Percentiles rank a stretch among this genome's conserved stretches.
phyloP scores from a whole-genome alignment of 1,140 invertebrate species.

The Zophobas atratus region DNA sequence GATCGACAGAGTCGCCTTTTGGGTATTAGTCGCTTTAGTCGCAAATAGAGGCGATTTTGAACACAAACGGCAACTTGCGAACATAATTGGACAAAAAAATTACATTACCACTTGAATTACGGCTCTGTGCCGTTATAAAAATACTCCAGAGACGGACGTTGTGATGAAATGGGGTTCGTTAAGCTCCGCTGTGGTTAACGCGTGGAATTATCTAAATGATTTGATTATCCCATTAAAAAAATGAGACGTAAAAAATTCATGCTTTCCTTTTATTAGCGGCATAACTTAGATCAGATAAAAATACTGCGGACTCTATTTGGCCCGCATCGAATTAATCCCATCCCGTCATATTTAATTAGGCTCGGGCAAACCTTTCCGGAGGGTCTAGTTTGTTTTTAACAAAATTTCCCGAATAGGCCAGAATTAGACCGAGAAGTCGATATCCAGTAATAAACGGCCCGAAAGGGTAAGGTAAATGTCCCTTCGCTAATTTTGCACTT shows the following conservation, averaged over 20 bases:
- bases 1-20: not conserved
- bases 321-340: constrained; percentile 1
- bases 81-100: constrained; percentile 8
- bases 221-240: constrained; percentile 14
- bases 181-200: constrained; percentile 11
- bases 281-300: constrained; percentile 8
- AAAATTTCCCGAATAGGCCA: constrained; percentile 16
- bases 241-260: constrained; percentile 21
- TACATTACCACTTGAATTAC: not conserved
- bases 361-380: constrained; percentile 6
- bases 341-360: constrained; percentile 22
- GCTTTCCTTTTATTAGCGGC: not conserved
- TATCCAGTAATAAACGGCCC: not conserved
- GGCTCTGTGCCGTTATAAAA: constrained; percentile 12
- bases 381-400: not conserved
- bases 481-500: constrained; percentile 13
- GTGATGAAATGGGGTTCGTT: constrained; percentile 26
- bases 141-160: constrained; percentile 2
- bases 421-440: constrained; percentile 11
- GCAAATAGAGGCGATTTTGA: too few species aligned
- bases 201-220: constrained; percentile 26
- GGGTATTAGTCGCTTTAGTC: not conserved
- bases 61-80: not conserved
- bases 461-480: constrained; percentile 24
- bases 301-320: not conserved